Evolutionary conservation across 2,888 invertebrate genomes (phyloP), one percentile per base, ranked within the genome.

Genomic region (Polymixis flavicincta): DNA sequence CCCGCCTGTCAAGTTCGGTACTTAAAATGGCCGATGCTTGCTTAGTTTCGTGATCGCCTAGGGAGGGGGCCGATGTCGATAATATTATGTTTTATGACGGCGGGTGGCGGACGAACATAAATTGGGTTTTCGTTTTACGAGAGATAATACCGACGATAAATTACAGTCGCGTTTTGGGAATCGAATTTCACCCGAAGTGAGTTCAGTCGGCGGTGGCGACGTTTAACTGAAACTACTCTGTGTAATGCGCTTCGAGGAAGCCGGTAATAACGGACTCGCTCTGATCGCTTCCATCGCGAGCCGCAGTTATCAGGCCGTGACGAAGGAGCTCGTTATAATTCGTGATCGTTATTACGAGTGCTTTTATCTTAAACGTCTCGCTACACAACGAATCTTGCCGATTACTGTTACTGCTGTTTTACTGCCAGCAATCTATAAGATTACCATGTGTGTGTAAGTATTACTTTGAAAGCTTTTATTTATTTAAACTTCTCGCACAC

Each of bases 1-100:
- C 87, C 91, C 92, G 92, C 92, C 92, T 92, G 94, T 93, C 94
- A 93, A 93, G 93, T 94, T 95, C 91, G 92, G 92, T 93, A 91
- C 93, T 93, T 94, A 94, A 95, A 95, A 95, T 95, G 95, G 95
- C 94, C 95, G 95, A 93, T 92, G 93, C 93, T 93, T 92, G 93
- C 93, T 95, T 94, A 94, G 96, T 94, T 95, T 95, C 95, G 95
- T 95, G 96, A 95, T 95, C 94, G 96, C 94, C 95, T 94, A 94
- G 95, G 95, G 96, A 94, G 95, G 95, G 94, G 94, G 93, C 90
- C 92, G 93, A 92, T 93, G 94, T 94, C 95, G 95, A 95, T 95
- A 96, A 94, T 95, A 94, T 95, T 95, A 95, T 95, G 94, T 95
- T 95, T 95, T 95, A 96, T 93, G 94, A 92, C 93, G 89, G 90